Evolutionary conservation across 2,797 vertebrate genomes (phyloP).

Genomic region (Anguilla marmorata): DNA sequence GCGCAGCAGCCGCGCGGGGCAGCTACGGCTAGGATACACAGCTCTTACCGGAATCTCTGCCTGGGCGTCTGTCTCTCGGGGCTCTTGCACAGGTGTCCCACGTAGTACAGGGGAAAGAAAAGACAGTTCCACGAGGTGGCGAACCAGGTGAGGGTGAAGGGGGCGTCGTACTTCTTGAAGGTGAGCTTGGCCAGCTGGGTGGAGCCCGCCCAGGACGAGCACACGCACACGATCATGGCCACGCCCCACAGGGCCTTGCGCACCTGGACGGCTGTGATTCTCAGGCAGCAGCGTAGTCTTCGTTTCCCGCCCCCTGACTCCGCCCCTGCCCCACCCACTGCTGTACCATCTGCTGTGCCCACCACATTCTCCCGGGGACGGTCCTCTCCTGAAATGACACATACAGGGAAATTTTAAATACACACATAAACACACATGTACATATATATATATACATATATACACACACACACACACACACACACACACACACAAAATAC

Average conservation of each 20-base stretch:
- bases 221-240: slow-evolving; percentile 86
- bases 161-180: slow-evolving; percentile 84
- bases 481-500: neutral
- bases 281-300: slow-evolving; percentile 73
- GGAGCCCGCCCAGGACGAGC: slow-evolving; percentile 89
- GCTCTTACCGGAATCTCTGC: slow-evolving; percentile 88
- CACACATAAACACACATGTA: slow-evolving; percentile 6
- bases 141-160: slow-evolving; percentile 96
- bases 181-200: slow-evolving; percentile 93
- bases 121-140: slow-evolving; percentile 95
- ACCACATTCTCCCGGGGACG: slow-evolving; percentile 79
- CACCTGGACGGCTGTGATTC: slow-evolving; percentile 76
- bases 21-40: neutral
- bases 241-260: slow-evolving; percentile 87
- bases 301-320: slow-evolving; percentile 71
- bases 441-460: neutral
- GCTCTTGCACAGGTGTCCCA: slow-evolving; percentile 87
- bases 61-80: slow-evolving; percentile 86
- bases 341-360: slow-evolving; percentile 72
- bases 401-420: neutral
- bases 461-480: neutral
- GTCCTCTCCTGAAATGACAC: slow-evolving; percentile 78
- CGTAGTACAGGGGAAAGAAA: slow-evolving; percentile 93
- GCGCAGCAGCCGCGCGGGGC: no score
- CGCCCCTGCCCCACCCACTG: slow-evolving; percentile 55